Evolutionary conservation across 37 sponge, comb jelly and placozoan species (phyloP).

Genomic region (Crambe crambe): DNA sequence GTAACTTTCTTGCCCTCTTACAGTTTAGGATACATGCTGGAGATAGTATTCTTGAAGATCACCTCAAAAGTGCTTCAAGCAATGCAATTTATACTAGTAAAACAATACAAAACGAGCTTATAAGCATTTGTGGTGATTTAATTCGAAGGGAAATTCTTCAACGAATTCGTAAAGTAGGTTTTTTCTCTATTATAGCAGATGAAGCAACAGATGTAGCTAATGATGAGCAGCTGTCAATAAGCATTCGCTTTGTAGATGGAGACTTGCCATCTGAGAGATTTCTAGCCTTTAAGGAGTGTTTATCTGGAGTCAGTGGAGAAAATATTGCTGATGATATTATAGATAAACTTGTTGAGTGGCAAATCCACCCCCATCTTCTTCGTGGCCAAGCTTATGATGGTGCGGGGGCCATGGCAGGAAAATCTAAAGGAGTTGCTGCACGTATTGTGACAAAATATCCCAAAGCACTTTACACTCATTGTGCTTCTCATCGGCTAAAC

Average conservation of each 20-base stretch:
- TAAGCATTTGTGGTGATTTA: not conserved
- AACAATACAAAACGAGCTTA: not conserved
- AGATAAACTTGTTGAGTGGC: slow-evolving; percentile 20
- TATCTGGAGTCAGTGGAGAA: slow-evolving; percentile 69
- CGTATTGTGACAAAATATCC: slow-evolving; percentile 27
- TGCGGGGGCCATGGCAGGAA: slow-evolving; percentile 33
- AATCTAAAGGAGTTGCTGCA: slow-evolving; percentile 13
- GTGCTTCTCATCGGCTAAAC: slow-evolving; percentile 39
- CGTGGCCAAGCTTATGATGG: slow-evolving; percentile 76
- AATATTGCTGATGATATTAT: slow-evolving; percentile 67
- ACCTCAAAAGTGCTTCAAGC: too few relatives aligned
- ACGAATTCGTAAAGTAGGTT: not conserved
- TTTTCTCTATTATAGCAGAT: slow-evolving; percentile 22
- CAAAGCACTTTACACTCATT: slow-evolving; percentile 47
- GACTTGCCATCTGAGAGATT: slow-evolving; percentile 55
- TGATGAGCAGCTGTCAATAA: slow-evolving; percentile 25
- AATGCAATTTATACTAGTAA: not conserved
- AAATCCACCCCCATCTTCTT: slow-evolving; percentile 50
- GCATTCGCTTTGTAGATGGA: not conserved
- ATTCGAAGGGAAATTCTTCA: not conserved
- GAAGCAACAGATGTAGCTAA: slow-evolving; percentile 30
- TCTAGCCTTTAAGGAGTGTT: slow-evolving; percentile 55
- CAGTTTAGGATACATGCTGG: too few relatives aligned
- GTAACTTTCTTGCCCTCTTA: too few relatives aligned
- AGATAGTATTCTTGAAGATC: too few relatives aligned